Evolutionary conservation across 2,888 invertebrate genomes (phyloP).

Genomic region (Parelbella ahira): DNA sequence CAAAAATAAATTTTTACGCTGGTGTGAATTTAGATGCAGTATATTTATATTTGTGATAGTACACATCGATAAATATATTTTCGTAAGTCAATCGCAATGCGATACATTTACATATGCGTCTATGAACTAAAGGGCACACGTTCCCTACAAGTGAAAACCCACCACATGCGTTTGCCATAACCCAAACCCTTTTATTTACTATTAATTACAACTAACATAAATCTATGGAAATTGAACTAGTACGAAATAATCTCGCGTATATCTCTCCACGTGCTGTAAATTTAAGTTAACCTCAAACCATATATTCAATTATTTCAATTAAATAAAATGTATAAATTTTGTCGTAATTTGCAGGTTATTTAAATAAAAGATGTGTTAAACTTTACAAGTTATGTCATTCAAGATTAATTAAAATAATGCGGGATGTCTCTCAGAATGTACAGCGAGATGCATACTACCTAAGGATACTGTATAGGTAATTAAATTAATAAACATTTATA

Average conservation of each 20-base stretch:
- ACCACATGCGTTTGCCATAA: slow-evolving; percentile 73
- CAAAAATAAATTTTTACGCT: too few relatives aligned
- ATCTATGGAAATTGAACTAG: slow-evolving; percentile 26
- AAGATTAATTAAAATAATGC: too few relatives aligned
- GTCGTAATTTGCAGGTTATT: too few relatives aligned
- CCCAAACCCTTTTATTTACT: slow-evolving; percentile 48
- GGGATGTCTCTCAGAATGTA: too few relatives aligned
- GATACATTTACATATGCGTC: slow-evolving; percentile 47
- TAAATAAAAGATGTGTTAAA: too few relatives aligned
- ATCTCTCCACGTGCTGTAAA: too few relatives aligned
- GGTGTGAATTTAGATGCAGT: neutral
- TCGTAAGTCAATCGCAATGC: slow-evolving; percentile 73
- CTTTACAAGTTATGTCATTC: too few relatives aligned
- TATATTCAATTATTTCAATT: too few relatives aligned
- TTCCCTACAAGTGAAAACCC: slow-evolving; percentile 62
- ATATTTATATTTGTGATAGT: slow-evolving; percentile 17
- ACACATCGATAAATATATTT: slow-evolving; percentile 62
- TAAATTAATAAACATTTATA: slow-evolving; percentile 11
- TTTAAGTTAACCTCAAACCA: too few relatives aligned
- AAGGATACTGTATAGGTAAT: too few relatives aligned
- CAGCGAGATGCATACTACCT: too few relatives aligned
- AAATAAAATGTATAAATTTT: too few relatives aligned
- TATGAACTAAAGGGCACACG: slow-evolving; percentile 54
- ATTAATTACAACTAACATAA: slow-evolving; percentile 35
- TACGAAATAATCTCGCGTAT: slow-evolving; percentile 13